Base-by-base conservation (phyloP, 37 sponge, comb jelly and placozoan species). In the Cliona cf. orientalis region DNA sequence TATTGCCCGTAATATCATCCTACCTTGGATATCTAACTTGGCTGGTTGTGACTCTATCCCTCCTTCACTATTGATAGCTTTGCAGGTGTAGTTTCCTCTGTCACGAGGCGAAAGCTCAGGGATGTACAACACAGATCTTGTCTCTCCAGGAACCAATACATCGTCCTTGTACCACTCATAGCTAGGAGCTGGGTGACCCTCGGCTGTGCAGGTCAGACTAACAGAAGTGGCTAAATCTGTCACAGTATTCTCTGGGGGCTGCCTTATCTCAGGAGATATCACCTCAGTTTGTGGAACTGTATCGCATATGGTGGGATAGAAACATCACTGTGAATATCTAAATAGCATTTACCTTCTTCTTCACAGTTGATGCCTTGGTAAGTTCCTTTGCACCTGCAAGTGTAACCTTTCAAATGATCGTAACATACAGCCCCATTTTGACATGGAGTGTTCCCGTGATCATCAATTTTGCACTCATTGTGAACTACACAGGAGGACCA, bases 51-150 rank as follows among this genome's bases (percentile, higher is more conserved):
- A 79, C 46, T 46, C 53, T 23, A 25, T 17, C 34, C 49, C 22
- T 34, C 79, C 86, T 22, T 29, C 62, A 0, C 56, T 39, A 68
- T 87, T 87, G 25, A 1, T 34, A 59, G 88, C 88, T 59, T 17
- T 34, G 59, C 88, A 87, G 26, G 81, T 81, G 61, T 87, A 87
- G 71, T 42, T 75, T 9, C 88, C 88, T 25, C 59, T 75, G 40
- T 74, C 60, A 4, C 58, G 61, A 36, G 65, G 83, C 12, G 35
- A 22, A 0, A 25, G 39, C 49, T 71, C 72, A 41, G 41, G 63
- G 31, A 82, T 72, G 40, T 72, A 59, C 28, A 82, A 64, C 3
- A 43, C 62, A 26, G 62, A 29, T 35, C 29, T n/a, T 21, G 66
- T 63, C 62, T 72, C 83, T 64, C 73, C 83, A 42, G 66, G 55